These are phyloP conservation scores for Apostichopus japonicus DNA, from an alignment of 35 echinoderm and acorn worm genomes.

Conservation along the genomic window DNA sequence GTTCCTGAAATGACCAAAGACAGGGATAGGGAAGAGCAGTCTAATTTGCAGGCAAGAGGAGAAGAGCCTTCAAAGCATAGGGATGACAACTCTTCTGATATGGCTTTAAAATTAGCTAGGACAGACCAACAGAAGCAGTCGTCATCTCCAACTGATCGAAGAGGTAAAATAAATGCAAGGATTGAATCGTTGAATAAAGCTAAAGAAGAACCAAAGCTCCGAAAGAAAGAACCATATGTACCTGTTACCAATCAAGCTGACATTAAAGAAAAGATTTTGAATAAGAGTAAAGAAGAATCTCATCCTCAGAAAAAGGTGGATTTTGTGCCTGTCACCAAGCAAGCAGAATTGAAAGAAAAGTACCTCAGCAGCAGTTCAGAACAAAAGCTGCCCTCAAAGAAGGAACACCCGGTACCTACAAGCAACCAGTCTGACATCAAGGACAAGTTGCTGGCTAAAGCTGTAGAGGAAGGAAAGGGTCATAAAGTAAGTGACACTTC, in stretches of 20 bases:
- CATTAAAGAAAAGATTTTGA: slow-evolving; percentile 50
- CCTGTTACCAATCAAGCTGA: slow-evolving; percentile 9
- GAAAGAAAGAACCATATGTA: slow-evolving; percentile 45
- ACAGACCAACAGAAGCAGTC: not conserved
- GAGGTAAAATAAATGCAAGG: slow-evolving; percentile 7
- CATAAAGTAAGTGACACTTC: not conserved
- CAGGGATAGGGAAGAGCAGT: too few relatives aligned
- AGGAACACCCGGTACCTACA: not conserved
- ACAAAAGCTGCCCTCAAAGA: slow-evolving; percentile 12
- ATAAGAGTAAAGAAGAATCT: slow-evolving; percentile 12
- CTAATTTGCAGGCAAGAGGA: not conserved
- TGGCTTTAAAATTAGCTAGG: not conserved
- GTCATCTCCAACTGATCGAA: not conserved
- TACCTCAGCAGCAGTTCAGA: slow-evolving; percentile 9
- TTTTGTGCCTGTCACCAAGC: not conserved
- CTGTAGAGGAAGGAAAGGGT: not conserved
- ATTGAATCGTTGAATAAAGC: slow-evolving; percentile 22
- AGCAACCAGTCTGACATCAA: slow-evolving; percentile 34
- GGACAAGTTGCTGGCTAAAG: slow-evolving; percentile 17
- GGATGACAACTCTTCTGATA: not conserved
- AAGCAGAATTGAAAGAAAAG: slow-evolving; percentile 48
- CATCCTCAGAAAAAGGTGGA: slow-evolving; percentile 24
- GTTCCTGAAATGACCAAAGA: too few relatives aligned
- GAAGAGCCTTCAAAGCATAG: not conserved
- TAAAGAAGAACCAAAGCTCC: not conserved